Base-by-base conservation (phyloP, 2,888 invertebrate species). In the Drosophila imparisetae region DNA sequence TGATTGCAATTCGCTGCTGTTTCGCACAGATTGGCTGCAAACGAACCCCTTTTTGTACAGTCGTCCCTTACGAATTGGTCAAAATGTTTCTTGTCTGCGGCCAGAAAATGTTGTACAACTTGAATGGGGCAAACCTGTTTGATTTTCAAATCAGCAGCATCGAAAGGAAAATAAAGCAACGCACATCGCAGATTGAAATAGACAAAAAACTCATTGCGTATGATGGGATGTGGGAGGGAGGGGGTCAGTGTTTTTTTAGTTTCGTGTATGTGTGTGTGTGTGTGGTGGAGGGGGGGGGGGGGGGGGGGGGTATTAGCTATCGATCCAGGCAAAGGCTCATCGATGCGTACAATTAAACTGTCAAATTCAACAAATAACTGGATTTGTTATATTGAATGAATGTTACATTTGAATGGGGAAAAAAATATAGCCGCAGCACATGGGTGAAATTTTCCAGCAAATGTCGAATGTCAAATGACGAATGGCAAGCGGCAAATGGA, bases 341-440 rank as follows among this genome's bases (percentile, higher is more conserved):
- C 86, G 91, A 90, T 81, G 91, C 90, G 90, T 91, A 83, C 91
- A 91, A 90, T 90, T 90, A 88, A 90, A 90, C 91, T 91, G 90
- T 91, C 91, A 90, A 90, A 90, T 84, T 84, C 84, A 83, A 90
- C 90, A 91, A 91, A 91, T 90, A 91, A 86, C 83, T 75, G 80
- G 80, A 81, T 90, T 87, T 90, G 77, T 78, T 75, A 83, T 86
- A 89, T 66, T 71, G 67, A 72, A 72, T 50, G 48, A 34, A 42
- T 42, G 42, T 13, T 42, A 42, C 42, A 45, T 21, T 21, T 30
- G 36, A 62, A 64, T 55, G 45, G 36, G 30, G 18, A 27, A 53
- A 42, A 34, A 24, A 42, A 55, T 36, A 69, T 69, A 57, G 48
- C 67, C 54, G 24, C 54, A 54, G 66, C 66, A 55, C 21, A 67